A percentile compares a stretch with the other conserved stretches of the same genome.
Conservation (phyloP, 1,140 invertebrate genomes). For the Cyrtorhinus lividipennis region DNA sequence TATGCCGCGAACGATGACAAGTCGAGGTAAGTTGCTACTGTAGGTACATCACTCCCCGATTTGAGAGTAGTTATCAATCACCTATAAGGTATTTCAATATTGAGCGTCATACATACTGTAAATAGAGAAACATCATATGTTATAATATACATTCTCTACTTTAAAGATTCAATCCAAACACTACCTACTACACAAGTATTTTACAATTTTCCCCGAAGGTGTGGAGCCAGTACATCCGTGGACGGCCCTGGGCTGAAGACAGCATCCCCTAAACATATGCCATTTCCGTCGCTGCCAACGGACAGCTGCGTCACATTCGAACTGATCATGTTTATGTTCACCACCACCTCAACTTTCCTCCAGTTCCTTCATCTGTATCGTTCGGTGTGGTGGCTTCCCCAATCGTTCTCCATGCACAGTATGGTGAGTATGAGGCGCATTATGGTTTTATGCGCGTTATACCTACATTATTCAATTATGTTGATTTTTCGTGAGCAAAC, state of each 20-base stretch:
- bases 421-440: too few relatives aligned
- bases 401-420: conserved; percentile 74
- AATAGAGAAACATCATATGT: neutral
- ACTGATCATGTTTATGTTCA: conserved; percentile 65
- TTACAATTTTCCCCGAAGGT: neutral
- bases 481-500: too few relatives aligned
- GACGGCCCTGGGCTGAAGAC: conserved; percentile 18
- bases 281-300: conserved; percentile 68
- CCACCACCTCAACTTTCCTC: conserved; percentile 51
- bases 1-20: conserved; percentile 19
- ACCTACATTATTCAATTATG: too few relatives aligned
- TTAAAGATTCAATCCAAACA: neutral
- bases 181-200: neutral
- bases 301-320: conserved; percentile 76
- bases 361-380: conserved; percentile 92
- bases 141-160: neutral
- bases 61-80: neutral
- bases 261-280: conserved; percentile 57
- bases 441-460: too few relatives aligned
- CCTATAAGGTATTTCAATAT: neutral
- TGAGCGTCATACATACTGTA: neutral
- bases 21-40: conserved; percentile 21
- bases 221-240: neutral
- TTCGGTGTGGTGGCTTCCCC: conserved; percentile 93
- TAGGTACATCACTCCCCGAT: neutral